Evolutionary conservation across 1,140 invertebrate genomes (phyloP), one percentile per base, ranked within the genome.

Genomic region (Mercenaria mercenaria): DNA sequence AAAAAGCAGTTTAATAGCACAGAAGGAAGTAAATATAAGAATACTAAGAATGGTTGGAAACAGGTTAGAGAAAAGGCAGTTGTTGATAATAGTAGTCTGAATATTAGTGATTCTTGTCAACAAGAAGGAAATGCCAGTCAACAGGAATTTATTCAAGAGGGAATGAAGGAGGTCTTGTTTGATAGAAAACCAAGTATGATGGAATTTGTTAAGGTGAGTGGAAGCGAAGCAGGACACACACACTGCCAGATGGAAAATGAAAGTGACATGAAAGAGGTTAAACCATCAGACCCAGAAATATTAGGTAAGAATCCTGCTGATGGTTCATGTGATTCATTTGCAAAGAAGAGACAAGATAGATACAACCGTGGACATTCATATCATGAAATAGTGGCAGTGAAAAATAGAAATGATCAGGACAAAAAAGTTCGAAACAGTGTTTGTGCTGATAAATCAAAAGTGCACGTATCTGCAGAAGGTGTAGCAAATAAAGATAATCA

Each of bases 311-410:
- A 6, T 34, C 32, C 64, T 32, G 13, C 29, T 67, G 64, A 67
- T 11, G 26, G 32, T 3, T 32, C 34, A 67, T 32, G 39, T 72
- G 39, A 72, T 41, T 10, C 6, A 11, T 72, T 41, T 43, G 18
- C 20, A 20, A 72, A 39, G 39, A 72, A 72, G 39, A 72, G 67
- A 72, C 67, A 72, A 41, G 67, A 72, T 10, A 72, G 23, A 41
- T 72, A 41, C 37, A 72, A 72, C 18, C 34, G 39, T 72, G 67
- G 67, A 1, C 34, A 72, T 41, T 26, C 37, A 72, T 72, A 23
- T 34, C 6, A 8, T 11, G 67, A 72, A 18, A 72, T 72, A 23
- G 39, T 72, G 1, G 34, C 67, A 23, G 67, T 72, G 26, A 64
- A 64, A 64, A 29, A n/a, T 64, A 64, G n/a, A 64, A 26, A 20